Conservation (phyloP, 2,888 invertebrate species). For the Drosophila cyrtoloma region DNA sequence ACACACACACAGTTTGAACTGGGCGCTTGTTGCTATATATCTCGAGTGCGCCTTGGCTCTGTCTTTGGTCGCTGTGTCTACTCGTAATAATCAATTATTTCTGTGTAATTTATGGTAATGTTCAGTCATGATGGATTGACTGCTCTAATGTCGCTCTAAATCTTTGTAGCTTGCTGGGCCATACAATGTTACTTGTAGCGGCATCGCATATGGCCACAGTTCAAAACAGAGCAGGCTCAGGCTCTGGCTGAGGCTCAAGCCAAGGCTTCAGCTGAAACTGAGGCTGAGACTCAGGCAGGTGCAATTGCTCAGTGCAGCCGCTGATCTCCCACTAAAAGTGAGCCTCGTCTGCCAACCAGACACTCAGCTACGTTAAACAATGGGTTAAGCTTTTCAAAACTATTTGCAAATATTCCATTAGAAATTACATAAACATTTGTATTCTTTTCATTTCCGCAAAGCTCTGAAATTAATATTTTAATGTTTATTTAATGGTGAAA, state of each 20-base stretch:
- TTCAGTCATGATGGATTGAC: conserved; percentile 86
- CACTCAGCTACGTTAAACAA: conserved; percentile 48
- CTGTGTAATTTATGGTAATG: conserved; percentile 86
- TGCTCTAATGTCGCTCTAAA: conserved; percentile 86
- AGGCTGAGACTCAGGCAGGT: conserved; percentile 63
- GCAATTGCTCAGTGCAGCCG: conserved; percentile 69
- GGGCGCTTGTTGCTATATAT: conserved; percentile 56
- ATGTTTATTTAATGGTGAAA: neutral
- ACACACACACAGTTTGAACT: conserved; percentile 36
- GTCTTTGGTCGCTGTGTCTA: conserved; percentile 67
- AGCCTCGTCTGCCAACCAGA: conserved; percentile 44
- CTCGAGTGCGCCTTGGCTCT: conserved; percentile 54
- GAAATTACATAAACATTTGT: neutral
- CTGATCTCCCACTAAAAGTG: conserved; percentile 73
- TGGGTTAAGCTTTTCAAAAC: conserved; percentile 30
- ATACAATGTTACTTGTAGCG: conserved; percentile 61
- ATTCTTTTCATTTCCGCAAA: neutral
- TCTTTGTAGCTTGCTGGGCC: conserved; percentile 78
- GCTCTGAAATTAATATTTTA: neutral
- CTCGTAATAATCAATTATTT: conserved; percentile 86
- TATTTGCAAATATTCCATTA: neutral
- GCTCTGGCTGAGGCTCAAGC: conserved; percentile 13
- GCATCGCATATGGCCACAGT: conserved; percentile 67
- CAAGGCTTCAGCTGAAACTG: conserved; percentile 22
- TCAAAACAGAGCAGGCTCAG: conserved; percentile 52